phyloP scores from a whole-genome alignment of 2,888 invertebrate genomes.

The Allolobophora icterica region DNA sequence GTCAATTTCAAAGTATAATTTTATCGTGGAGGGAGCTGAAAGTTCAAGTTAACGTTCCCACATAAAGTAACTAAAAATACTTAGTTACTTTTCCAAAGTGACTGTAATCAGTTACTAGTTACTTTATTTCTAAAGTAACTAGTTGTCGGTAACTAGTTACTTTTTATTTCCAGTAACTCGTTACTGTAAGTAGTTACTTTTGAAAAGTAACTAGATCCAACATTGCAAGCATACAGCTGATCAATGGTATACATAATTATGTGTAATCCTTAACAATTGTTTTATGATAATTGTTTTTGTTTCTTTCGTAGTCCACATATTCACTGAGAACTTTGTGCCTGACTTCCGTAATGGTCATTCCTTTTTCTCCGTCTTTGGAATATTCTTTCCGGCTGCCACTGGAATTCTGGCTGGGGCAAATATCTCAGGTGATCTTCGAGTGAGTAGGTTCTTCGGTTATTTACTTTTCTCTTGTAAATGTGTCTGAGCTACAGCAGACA shows the following conservation, averaged over 20 bases:
- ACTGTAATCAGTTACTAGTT: no score
- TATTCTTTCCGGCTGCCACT: slow-evolving; percentile 96
- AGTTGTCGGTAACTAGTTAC: no score
- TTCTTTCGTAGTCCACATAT: slow-evolving; percentile 57
- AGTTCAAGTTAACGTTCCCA: no score
- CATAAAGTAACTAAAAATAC: no score
- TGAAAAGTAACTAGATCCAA: no score
- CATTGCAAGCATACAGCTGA: no score
- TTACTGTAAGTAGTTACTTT: no score
- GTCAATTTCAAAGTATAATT: no score
- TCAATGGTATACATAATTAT: not conserved
- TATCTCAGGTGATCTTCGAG: slow-evolving; percentile 95
- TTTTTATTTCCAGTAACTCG: no score
- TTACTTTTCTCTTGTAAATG: not conserved
- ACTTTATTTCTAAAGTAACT: no score
- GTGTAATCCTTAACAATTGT: not conserved
- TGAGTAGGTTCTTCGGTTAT: slow-evolving; percentile 61
- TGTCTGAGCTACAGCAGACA: not conserved
- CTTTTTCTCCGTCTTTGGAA: slow-evolving; percentile 92
- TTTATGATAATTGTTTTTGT: not conserved
- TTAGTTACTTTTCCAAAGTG: no score
- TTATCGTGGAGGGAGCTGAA: no score
- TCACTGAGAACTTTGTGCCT: slow-evolving; percentile 77
- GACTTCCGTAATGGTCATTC: slow-evolving; percentile 82
- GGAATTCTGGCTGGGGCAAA: slow-evolving; percentile 80